A percentile compares a stretch with the other conserved stretches of the same genome.
Evolutionary conservation across 2,888 invertebrate genomes (phyloP).

Genomic region (Drosophila nr. fundita): DNA sequence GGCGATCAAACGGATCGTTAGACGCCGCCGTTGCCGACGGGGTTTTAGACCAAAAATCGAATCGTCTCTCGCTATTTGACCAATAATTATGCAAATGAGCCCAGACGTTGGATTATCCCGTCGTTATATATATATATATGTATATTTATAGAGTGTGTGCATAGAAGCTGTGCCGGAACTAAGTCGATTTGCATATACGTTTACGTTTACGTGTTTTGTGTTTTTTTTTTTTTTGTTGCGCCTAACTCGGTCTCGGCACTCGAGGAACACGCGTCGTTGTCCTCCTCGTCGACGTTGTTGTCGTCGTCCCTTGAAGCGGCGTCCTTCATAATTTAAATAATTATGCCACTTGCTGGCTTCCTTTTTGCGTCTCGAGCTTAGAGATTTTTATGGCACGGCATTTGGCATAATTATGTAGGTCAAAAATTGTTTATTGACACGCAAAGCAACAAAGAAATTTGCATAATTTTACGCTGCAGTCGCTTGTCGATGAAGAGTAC

Average conservation of each 20-base stretch:
- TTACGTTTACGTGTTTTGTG: neutral
- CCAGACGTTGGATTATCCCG: constrained; percentile 67
- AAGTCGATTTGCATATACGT: constrained; percentile 72
- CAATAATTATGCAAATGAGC: constrained; percentile 78
- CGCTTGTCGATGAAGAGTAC: constrained; percentile 39
- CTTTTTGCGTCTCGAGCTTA: constrained; percentile 68
- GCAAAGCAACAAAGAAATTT: constrained; percentile 80
- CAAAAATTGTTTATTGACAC: constrained; percentile 84
- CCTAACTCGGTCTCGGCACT: constrained; percentile 38
- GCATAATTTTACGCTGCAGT: constrained; percentile 79
- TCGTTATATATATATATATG: constrained; percentile 30
- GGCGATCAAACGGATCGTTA: constrained; percentile 75
- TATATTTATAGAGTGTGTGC: constrained; percentile 31
- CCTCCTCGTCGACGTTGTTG: constrained; percentile 9
- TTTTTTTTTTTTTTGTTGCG: constrained; percentile 3
- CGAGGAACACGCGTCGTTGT: constrained; percentile 64
- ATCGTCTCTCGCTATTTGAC: constrained; percentile 45
- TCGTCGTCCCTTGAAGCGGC: constrained; percentile 46
- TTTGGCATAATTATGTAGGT: constrained; percentile 84
- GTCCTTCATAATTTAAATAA: constrained; percentile 81
- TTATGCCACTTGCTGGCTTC: constrained; percentile 81
- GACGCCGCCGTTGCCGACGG: constrained; percentile 70
- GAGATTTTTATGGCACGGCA: constrained; percentile 79
- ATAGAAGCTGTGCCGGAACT: constrained; percentile 80
- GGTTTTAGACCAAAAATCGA: constrained; percentile 34